Evolutionary conservation across 2,888 invertebrate species (phyloP), one percentile per base, ranked within the genome.

Genomic region (Platycnemis pennipes): DNA sequence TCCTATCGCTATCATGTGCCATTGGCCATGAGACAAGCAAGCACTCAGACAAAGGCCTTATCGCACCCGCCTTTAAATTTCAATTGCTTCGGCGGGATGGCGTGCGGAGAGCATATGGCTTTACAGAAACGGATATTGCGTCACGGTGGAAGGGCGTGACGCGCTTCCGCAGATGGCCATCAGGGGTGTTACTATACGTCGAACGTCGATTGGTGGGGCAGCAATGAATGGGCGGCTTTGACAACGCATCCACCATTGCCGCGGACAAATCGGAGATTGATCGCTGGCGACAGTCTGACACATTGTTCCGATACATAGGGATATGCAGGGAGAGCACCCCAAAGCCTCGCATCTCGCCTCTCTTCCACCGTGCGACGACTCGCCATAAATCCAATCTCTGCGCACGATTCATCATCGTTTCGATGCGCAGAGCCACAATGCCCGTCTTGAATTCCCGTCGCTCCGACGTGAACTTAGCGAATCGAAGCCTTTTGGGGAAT

Each of bases 231-330:
- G 77, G 37, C 26, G 31, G 37, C 77, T 37, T n/a, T 16, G 37
- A 11, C 77, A 77, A 77, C 2, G 77, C 77, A 5, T 37, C 13
- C 77, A 13, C 77, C 31, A 1, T 77, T 31, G 31, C 13, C 31
- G 77, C 16, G 7, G 77, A 77, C 37, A 37, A 77, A 77, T 77
- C 77, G 77, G 77, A 77, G 37, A 77, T 77, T 77, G 77, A 77
- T 37, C 77, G 37, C 11, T 37, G 77, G n/a, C 13, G 37, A 37
- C 37, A 5, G 77, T 11, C 31, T 37, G 77, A 77, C 77, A 77
- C 77, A 37, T 37, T 77, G 77, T 16, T 8, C 31, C 37, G 77
- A 37, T 77, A n/a, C 37, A 77, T 37, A 37, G 31, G 37, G n/a
- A 31, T 13, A 77, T 16, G 77, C 16, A 11, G 77, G 11, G 37